Base-by-base conservation (phyloP, 2,113 vertebrate genomes). In the Camarhynchus parvulus region DNA sequence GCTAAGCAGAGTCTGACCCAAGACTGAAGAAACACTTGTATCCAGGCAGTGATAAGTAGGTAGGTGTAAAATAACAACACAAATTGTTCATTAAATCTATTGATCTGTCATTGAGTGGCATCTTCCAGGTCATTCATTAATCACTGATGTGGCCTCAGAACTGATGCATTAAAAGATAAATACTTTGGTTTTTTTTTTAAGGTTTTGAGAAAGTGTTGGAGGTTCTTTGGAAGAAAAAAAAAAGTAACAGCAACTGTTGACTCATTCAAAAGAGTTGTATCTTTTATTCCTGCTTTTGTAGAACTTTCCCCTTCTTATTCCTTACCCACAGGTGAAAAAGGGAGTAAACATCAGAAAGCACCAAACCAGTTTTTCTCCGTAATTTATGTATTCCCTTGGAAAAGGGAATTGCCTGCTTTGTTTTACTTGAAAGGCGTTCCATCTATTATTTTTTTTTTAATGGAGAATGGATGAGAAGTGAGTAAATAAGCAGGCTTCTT, bases 41-140 rank as follows among this genome's bases (percentile, higher is more conserved):
- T 82, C 19, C 46, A 39, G 41, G 58, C 28, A 22, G 15, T 53
- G 22, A 5, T 37, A 74, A 67, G 69, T 21, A 61, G 5, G 13
- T 64, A 37, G 5, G 15, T 18, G 70, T 46, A 27, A 27, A 85
- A 39, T 28, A 46, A 22, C 15, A 41, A 55, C 10, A 33, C 15
- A 41, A 41, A 73, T 46, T 70, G 19, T 19, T 87, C 0, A 1
- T 22, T 84, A 0, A 1, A 4, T 64, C 35, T 28, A 9, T 74
- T 1, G 0, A 18, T 61, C 1, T 1, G 10, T 58, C 28, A 37
- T 42, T 28, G 66, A 24, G 50, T 63, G 28, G 25, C 61, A 42
- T 75, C 58, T 84, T 68, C 41, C 61, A 27, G 42, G 25, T 72
- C 23, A 33, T 70, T 82, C 15, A 25, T 87, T 90, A 63, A 70